Evolutionary conservation across 2,888 invertebrate genomes (phyloP).

Genomic region (Diaperis boleti): DNA sequence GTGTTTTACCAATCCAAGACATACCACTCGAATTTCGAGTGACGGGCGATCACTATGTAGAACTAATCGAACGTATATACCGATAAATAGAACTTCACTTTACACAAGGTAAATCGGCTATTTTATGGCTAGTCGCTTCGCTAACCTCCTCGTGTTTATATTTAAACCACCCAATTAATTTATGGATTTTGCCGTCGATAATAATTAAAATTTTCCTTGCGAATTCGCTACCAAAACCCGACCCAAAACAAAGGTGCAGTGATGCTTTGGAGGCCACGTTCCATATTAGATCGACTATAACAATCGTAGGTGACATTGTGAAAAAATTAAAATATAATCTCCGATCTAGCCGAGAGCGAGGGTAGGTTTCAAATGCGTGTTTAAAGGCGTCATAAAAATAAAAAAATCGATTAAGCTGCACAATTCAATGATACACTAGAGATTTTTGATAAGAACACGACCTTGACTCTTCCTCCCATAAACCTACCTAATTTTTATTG

Average conservation of each 20-base stretch:
- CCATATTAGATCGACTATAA: slow-evolving; percentile 4
- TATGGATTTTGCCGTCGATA: slow-evolving; percentile 6
- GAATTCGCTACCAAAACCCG: too few species aligned
- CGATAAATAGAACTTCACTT: slow-evolving; percentile 4
- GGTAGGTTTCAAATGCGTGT: slow-evolving; percentile 10
- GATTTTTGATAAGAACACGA: slow-evolving; percentile 23
- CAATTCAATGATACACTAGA: slow-evolving; percentile 11
- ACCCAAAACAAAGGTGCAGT: neutral
- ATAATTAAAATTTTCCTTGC: slow-evolving; percentile 16
- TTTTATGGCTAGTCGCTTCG: slow-evolving; percentile 15
- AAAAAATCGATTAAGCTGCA: slow-evolving; percentile 12
- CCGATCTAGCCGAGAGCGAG: slow-evolving; percentile 11
- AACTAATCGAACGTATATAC: slow-evolving; percentile 3
- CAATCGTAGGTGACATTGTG: slow-evolving; percentile 3
- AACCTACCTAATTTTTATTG: slow-evolving; percentile 33
- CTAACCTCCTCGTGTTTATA: slow-evolving; percentile 3
- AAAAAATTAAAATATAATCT: slow-evolving; percentile 18
- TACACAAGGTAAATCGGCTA: slow-evolving; percentile 2
- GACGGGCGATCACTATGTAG: too few species aligned
- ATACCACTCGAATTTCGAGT: too few species aligned
- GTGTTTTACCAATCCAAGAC: too few species aligned
- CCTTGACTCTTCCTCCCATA: slow-evolving; percentile 25
- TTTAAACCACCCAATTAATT: slow-evolving; percentile 1
- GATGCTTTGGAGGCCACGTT: slow-evolving; percentile 7
- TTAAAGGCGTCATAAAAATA: slow-evolving; percentile 6